These are phyloP conservation scores for Tichodroma muraria DNA, from an alignment of 2,113 vertebrate genomes.

Conservation along the genomic window DNA sequence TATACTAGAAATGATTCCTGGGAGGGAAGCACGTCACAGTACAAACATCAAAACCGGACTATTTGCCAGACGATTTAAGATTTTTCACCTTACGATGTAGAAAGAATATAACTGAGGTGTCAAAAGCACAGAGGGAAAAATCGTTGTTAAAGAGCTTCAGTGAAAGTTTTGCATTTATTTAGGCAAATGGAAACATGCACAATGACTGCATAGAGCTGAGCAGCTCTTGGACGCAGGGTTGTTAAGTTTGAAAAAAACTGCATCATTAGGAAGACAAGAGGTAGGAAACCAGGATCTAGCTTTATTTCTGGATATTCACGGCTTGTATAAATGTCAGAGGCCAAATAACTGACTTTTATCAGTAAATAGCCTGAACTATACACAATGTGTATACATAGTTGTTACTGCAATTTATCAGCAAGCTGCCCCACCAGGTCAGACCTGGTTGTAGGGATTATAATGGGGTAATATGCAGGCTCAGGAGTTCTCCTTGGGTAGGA, in stretches of 20 bases:
- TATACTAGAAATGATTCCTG: background rate
- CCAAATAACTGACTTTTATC: constrained; percentile 28
- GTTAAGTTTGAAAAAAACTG: background rate
- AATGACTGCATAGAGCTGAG: background rate
- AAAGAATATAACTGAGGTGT: background rate
- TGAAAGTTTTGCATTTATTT: constrained; percentile 13
- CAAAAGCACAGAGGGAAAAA: background rate
- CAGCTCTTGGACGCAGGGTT: background rate
- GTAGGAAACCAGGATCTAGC: background rate
- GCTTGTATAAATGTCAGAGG: constrained; percentile 34
- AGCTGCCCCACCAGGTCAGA: background rate
- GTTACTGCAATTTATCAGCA: background rate
- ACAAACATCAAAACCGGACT: background rate
- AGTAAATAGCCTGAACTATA: constrained; percentile 18
- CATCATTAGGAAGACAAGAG: background rate
- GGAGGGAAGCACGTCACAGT: background rate
- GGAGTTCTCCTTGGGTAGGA: background rate
- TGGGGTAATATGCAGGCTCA: background rate
- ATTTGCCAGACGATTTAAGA: background rate
- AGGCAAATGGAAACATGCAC: constrained; percentile 4
- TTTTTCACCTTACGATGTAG: background rate
- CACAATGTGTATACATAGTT: background rate
- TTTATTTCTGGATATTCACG: constrained; percentile 33
- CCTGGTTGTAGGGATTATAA: background rate
- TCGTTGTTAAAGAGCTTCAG: background rate